Base-by-base conservation (phyloP, 2,888 invertebrate genomes). In the Glaucopsyche alexis region DNA sequence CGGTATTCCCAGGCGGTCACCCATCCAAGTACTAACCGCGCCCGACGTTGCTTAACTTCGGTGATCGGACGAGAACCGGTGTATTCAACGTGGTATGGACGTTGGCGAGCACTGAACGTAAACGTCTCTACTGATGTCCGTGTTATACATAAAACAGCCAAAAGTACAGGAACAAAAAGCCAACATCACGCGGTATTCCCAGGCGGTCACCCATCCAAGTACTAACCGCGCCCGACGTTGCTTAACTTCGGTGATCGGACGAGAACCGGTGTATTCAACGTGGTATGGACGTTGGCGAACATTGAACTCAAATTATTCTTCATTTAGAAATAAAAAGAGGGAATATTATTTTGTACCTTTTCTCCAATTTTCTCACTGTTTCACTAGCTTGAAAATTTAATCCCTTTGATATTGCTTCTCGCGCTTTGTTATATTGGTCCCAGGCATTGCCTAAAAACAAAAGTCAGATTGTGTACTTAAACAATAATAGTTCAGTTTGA, bases 401-500 rank as follows among this genome's bases (percentile, higher is more conserved):
- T 50, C 80, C 86, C 74, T 81, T 88, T 0, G 90, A 85, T 16
- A 91, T 84, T 1, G 79, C 79, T 7, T 91, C 90, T 2, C 91
- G 83, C 14, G 87, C 85, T 77, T 87, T 87, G 74, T 86, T 85
- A 76, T 85, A 92, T 72, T 91, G 88, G 16, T 90, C 90, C 87
- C 89, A 92, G 13, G 86, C 82, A 40, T 77, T 79, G 0, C 86
- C 90, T 90, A 6, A 81, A 83, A 7, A 65, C 60, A 66, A 69
- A 71, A n/a, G 45, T 50, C 29, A 55, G 66, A 74, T 72, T 74
- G 7, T 47, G 29, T 29, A 29, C 7, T 11, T 8, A 70, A 38
- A 60, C 4, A 72, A 60, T 9, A 29, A 13, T 60, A 29, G 4
- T 60, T 29, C 11, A n/a, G n/a, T 19, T 19, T 19, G 16, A 52